Percentiles rank a stretch among this genome's conserved stretches.
Evolutionary conservation across 1,140 invertebrate species (phyloP).

Genomic region (Drosophila subpulchrella): DNA sequence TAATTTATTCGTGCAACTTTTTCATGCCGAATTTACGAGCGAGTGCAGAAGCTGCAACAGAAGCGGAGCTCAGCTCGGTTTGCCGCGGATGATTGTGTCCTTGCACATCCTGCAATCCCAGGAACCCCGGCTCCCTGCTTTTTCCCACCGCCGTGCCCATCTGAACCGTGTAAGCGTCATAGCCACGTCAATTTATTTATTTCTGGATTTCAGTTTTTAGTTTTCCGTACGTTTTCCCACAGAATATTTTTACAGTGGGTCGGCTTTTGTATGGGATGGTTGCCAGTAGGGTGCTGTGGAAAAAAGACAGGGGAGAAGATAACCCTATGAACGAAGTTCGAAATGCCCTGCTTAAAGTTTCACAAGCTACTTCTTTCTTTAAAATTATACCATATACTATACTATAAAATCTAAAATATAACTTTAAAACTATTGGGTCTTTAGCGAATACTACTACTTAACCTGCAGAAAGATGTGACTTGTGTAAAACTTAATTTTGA

Average conservation of each 20-base stretch:
- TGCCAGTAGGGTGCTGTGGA: conserved; percentile 6
- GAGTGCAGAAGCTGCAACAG: conserved; percentile 25
- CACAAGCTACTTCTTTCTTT: no score
- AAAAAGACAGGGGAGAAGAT: background rate
- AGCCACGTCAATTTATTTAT: conserved; percentile 82
- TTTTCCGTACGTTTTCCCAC: conserved; percentile 68
- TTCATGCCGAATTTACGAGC: conserved; percentile 72
- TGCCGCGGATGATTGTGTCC: conserved; percentile 64
- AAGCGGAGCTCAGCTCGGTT: conserved; percentile 45
- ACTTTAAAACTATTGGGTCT: no score
- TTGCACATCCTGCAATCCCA: conserved; percentile 61
- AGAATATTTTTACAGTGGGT: conserved; percentile 41
- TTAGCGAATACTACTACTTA: no score
- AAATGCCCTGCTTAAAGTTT: background rate
- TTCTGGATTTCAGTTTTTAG: conserved; percentile 81
- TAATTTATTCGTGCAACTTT: conserved; percentile 78
- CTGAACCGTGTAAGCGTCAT: conserved; percentile 73
- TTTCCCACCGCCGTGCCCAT: conserved; percentile 20
- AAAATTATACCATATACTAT: background rate
- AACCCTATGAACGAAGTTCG: conserved; percentile 17
- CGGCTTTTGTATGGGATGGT: conserved; percentile 35
- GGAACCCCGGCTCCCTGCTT: conserved; percentile 16
- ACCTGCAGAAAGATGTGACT: no score
- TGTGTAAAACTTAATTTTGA: no score
- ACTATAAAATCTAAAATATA: no score